Conservation (phyloP, 2,888 invertebrate species). For the Lysandra coridon region DNA sequence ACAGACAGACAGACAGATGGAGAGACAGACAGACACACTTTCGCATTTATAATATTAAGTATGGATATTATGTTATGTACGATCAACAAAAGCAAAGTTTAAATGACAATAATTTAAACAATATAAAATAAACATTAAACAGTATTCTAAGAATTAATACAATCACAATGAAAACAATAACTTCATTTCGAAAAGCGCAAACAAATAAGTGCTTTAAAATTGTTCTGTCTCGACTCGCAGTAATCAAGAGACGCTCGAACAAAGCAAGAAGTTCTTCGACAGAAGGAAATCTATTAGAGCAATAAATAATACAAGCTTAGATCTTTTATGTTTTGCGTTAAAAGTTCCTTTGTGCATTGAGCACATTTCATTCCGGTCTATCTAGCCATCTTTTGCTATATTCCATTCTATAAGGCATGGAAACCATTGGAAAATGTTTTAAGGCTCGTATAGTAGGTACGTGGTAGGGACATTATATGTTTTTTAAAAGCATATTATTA, state of each 20-base stretch:
- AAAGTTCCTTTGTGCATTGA: not conserved
- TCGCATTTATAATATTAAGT: too few relatives aligned
- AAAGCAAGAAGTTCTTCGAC: not conserved
- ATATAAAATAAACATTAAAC: not conserved
- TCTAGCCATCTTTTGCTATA: not conserved
- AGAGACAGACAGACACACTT: too few relatives aligned
- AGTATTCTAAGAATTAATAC: not conserved
- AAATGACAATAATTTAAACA: not conserved
- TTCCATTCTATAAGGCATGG: not conserved
- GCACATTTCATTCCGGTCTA: not conserved
- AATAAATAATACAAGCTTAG: not conserved
- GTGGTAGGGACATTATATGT: too few relatives aligned
- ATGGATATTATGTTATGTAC: too few relatives aligned
- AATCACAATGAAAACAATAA: not conserved
- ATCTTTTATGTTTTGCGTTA: not conserved
- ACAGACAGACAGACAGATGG: too few relatives aligned
- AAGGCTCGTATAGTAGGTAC: too few relatives aligned
- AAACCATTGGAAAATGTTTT: too few relatives aligned
- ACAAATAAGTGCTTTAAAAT: conserved; percentile 18
- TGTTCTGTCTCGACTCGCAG: not conserved
- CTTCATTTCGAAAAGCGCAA: not conserved
- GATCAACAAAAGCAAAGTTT: too few relatives aligned
- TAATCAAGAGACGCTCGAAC: not conserved
- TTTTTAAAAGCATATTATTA: too few relatives aligned
- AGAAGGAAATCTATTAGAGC: conserved; percentile 6